Conservation (phyloP, 2,113 vertebrate genomes). For the Laterallus jamaicensis region DNA sequence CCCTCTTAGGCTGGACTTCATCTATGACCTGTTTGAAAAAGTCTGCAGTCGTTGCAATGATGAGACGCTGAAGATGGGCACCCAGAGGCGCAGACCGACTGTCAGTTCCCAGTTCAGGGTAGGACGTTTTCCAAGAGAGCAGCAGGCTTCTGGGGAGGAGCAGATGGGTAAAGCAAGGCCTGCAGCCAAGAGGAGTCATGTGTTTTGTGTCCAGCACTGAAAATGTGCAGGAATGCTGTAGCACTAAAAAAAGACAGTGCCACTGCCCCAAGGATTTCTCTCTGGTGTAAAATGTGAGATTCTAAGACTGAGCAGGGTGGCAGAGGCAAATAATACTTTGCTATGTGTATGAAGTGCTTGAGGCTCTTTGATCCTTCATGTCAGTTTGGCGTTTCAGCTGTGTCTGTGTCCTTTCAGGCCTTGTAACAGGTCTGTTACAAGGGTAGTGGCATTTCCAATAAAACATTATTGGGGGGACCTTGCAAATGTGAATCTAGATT, state of each 20-base stretch:
- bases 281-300: neutral
- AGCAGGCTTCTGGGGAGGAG: constrained; percentile 35
- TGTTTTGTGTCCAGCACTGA: constrained; percentile 58
- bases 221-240: constrained; percentile 51
- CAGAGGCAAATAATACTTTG: neutral
- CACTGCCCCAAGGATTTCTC: constrained; percentile 16
- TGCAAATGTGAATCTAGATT: neutral
- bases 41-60: constrained; percentile 86
- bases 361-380: neutral
- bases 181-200: constrained; percentile 52
- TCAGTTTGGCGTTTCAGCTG: neutral
- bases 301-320: neutral
- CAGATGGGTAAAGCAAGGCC: constrained; percentile 50
- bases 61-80: constrained; percentile 91
- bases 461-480: neutral
- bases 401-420: neutral
- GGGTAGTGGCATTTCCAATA: neutral
- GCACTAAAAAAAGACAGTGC: constrained; percentile 17
- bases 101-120: constrained; percentile 96
- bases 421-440: neutral
- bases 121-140: constrained; percentile 65
- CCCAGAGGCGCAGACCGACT: constrained; percentile 88
- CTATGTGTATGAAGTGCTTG: neutral
- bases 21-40: constrained; percentile 91
- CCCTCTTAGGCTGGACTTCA: constrained; percentile 85